A percentile compares a stretch with the other conserved stretches of the same genome.
Evolutionary conservation across 2,797 vertebrate genomes (phyloP).

Genomic region (Sebastes hopkinsi): DNA sequence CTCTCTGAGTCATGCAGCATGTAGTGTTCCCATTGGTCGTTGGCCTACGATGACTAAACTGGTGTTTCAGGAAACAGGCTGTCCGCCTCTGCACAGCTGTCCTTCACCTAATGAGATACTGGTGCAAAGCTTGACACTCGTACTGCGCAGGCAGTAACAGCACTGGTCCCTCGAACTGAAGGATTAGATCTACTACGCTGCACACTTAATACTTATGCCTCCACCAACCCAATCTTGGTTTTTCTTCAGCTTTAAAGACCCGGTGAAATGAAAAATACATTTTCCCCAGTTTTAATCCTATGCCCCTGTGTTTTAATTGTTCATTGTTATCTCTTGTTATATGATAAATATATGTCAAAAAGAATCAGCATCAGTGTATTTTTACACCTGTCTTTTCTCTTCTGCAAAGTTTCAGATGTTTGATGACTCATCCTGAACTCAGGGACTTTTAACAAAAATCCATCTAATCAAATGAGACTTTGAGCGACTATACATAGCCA

Average conservation of each 20-base stretch:
- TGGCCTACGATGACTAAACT: slow-evolving; percentile 56
- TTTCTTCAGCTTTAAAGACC: background rate
- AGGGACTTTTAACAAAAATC: background rate
- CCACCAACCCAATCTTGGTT: background rate
- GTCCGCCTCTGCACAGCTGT: slow-evolving; percentile 75
- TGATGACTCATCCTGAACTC: background rate
- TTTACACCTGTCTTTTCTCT: background rate
- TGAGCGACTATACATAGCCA: background rate
- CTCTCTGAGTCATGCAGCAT: background rate
- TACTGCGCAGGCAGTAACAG: slow-evolving; percentile 28
- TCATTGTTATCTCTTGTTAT: background rate
- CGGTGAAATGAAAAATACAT: background rate
- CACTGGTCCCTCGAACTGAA: slow-evolving; percentile 11
- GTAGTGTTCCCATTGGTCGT: slow-evolving; percentile 40
- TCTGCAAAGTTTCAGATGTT: background rate
- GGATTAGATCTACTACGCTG: slow-evolving; percentile 23
- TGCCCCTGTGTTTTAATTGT: background rate
- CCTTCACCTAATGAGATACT: slow-evolving; percentile 70
- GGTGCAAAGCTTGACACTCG: slow-evolving; percentile 48
- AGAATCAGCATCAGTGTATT: too few species aligned
- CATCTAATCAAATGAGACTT: background rate
- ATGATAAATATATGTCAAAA: background rate
- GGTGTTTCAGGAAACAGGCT: slow-evolving; percentile 66
- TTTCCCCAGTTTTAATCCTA: background rate
- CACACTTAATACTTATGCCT: background rate